Evolutionary conservation across 2,888 invertebrate species (phyloP).

Genomic region (Zele albiditarsus): DNA sequence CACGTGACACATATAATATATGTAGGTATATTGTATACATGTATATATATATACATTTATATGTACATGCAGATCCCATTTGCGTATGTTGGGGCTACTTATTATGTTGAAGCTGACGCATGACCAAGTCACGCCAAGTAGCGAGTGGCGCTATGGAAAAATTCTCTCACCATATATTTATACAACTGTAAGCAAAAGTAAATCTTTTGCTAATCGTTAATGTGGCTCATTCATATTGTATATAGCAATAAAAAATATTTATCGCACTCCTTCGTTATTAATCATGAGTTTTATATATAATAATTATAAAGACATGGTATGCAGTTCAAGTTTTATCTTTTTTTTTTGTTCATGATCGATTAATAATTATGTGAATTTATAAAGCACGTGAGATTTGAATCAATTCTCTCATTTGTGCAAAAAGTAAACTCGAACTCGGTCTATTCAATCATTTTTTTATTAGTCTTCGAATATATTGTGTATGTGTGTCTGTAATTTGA

Average conservation of each 20-base stretch:
- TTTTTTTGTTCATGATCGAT: background rate
- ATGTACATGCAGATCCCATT: slow-evolving; percentile 29
- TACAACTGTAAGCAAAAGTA: background rate
- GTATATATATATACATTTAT: background rate
- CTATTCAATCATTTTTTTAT: too few relatives aligned
- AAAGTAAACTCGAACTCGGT: too few relatives aligned
- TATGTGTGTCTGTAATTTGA: too few relatives aligned
- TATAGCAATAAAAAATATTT: background rate
- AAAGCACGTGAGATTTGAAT: too few relatives aligned
- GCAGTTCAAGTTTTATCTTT: background rate
- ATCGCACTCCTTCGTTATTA: background rate
- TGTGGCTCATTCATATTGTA: background rate
- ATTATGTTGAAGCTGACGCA: slow-evolving; percentile 38
- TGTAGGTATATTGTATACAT: background rate
- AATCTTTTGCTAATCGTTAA: background rate
- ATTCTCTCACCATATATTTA: slow-evolving; percentile 10
- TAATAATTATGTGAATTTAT: too few relatives aligned
- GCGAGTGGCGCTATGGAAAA: background rate
- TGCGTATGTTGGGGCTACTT: slow-evolving; percentile 33
- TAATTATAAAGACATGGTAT: background rate
- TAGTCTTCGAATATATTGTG: too few relatives aligned
- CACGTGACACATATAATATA: slow-evolving; percentile 31
- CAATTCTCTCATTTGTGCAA: too few relatives aligned
- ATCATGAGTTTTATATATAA: background rate
- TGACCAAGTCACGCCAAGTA: slow-evolving; percentile 39